Base-by-base conservation (phyloP, 2,888 invertebrate species). In the Uropetala carovei region DNA sequence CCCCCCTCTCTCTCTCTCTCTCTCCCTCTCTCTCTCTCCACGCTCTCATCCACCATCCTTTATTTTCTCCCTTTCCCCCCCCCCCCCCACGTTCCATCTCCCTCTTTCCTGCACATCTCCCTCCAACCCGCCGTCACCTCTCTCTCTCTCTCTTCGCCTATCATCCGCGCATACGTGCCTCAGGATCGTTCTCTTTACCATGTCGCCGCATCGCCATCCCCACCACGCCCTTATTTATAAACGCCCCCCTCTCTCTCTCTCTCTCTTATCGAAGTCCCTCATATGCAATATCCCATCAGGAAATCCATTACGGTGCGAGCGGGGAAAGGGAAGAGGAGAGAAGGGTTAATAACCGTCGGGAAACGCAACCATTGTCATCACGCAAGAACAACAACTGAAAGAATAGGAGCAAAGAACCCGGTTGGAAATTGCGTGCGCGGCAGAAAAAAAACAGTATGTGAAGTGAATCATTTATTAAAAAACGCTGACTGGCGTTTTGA, bases 271-370 rank as follows among this genome's bases (percentile, higher is more conserved):
- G 56, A 83, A 83, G 83, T 43, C 83, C 83, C 56, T 14, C 83
- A 83, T 43, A 56, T 83, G 83, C 83, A 83, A 83, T 83, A 83
- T 83, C 83, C 83, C 83, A 56, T 83, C 56, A 83, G 83, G 56
- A 83, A 83, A 83, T 83, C 43, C 83, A 57, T 83, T 83, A 83
- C n/a, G n/a, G 30, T 43, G 57, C 43, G 56, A 18, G 27, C 9
- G 30, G 30, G 22, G 8, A n/a, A 4, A 18, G 11, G 64, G n/a
- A 27, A 14, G 22, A 22, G 16, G 82, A 43, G 30, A 82, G 30
- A 30, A 14, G 56, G 43, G 75, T 27, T 75, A 75, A 75, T 22
- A 75, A 22, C 13, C 22, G 75, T 22, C 22, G 11, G 68, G 9
- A n/a, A 16, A 68, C 68, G 75, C 75, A 22, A 27, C 3, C 75